Evolutionary conservation across 2,888 invertebrate genomes (phyloP).

Genomic region (Anodontia alba): DNA sequence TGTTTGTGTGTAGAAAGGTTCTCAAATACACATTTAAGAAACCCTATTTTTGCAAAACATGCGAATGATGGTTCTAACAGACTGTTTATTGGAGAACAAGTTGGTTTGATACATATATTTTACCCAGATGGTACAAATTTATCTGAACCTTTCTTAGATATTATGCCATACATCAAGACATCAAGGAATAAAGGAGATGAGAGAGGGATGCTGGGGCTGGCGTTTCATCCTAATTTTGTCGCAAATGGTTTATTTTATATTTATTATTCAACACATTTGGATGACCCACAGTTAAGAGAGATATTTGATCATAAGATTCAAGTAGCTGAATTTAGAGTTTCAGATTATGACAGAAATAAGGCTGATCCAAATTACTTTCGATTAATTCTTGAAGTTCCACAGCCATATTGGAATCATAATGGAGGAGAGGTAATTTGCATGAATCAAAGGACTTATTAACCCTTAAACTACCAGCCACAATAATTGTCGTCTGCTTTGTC

Average conservation of each 20-base stretch:
- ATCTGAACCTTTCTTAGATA: conserved; percentile 73
- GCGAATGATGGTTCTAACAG: conserved; percentile 78
- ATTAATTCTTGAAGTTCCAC: conserved; percentile 74
- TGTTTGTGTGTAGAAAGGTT: conserved; percentile 80
- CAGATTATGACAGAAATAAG: conserved; percentile 62
- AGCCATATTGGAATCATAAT: conserved; percentile 82
- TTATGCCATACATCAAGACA: conserved; percentile 60
- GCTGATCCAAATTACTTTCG: conserved; percentile 70
- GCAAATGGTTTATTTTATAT: conserved; percentile 78
- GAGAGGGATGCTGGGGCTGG: conserved; percentile 78
- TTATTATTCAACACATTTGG: conserved; percentile 72
- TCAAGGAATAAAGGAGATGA: conserved; percentile 71
- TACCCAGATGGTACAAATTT: conserved; percentile 65
- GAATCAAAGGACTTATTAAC: no score
- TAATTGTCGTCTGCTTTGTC: no score
- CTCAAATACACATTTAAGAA: conserved; percentile 56
- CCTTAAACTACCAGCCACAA: no score
- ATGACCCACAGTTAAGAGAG: not conserved
- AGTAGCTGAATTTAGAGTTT: conserved; percentile 71
- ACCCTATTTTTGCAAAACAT: conserved; percentile 74
- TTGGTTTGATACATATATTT: conserved; percentile 75
- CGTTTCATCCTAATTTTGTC: conserved; percentile 80
- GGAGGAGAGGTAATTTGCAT: conserved; percentile 83
- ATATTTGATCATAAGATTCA: conserved; percentile 59
- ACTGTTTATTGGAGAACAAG: conserved; percentile 80